These are phyloP conservation scores for Spialia ferax DNA, from an alignment of 2,888 invertebrate genomes.

Conservation along the genomic window DNA sequence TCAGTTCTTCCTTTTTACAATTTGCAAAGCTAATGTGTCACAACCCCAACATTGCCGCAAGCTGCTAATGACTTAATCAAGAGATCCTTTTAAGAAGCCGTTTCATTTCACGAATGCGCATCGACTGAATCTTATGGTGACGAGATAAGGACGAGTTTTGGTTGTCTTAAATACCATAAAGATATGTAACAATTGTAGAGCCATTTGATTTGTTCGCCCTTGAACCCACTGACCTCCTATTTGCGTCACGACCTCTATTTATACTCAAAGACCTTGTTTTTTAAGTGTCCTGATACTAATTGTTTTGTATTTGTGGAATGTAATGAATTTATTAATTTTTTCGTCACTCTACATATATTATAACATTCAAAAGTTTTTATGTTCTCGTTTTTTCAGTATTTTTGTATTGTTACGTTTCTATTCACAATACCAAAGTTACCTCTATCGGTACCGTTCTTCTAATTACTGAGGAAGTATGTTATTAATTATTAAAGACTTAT, in stretches of 20 bases:
- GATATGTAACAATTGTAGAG: neutral
- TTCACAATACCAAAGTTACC: too few relatives aligned
- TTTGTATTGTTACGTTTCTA: too few relatives aligned
- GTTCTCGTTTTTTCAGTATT: too few relatives aligned
- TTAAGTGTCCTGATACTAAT: neutral
- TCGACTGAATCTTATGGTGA: neutral
- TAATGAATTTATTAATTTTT: too few relatives aligned
- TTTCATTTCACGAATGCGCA: neutral
- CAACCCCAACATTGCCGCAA: constrained; percentile 12
- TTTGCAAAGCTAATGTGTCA: constrained; percentile 10
- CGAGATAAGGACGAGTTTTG: neutral
- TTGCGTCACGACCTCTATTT: constrained; percentile 21
- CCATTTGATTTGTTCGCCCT: constrained; percentile 32
- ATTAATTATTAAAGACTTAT: too few relatives aligned
- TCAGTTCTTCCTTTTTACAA: neutral
- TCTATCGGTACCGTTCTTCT: too few relatives aligned
- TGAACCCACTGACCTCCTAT: constrained; percentile 25
- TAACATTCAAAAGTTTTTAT: too few relatives aligned
- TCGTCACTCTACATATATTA: too few relatives aligned
- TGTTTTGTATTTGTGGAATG: too few relatives aligned
- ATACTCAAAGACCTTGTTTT: constrained; percentile 7
- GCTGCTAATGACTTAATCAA: constrained; percentile 36
- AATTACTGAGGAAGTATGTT: too few relatives aligned
- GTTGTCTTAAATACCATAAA: neutral
- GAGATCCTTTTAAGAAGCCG: constrained; percentile 29